Conservation (phyloP, 1,140 invertebrate species). For the Brachionus manjavacas region DNA sequence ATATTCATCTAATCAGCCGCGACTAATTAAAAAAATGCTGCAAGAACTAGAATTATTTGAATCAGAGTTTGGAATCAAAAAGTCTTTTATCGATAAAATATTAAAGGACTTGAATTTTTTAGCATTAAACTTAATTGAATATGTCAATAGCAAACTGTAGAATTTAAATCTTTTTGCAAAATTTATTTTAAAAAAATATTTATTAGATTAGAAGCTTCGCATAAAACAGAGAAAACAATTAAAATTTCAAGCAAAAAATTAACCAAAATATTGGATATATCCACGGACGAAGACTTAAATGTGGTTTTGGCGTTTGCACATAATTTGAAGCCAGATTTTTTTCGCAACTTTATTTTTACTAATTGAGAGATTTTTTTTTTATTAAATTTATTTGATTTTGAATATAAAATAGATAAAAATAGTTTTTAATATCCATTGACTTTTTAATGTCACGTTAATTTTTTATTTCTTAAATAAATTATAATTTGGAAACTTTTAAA, state of each 20-base stretch:
- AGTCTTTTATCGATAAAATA: not conserved
- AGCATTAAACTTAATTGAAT: slow-evolving; percentile 8
- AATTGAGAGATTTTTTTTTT: not conserved
- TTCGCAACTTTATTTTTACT: not conserved
- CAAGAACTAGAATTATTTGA: slow-evolving; percentile 9
- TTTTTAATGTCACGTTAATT: not conserved
- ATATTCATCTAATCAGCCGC: not conserved
- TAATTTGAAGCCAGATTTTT: slow-evolving; percentile 34
- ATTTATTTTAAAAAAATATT: not conserved
- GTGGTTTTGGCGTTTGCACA: not conserved
- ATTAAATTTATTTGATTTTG: not conserved
- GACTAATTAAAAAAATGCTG: not conserved
- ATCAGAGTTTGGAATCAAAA: not conserved
- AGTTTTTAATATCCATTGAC: not conserved
- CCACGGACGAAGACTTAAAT: slow-evolving; percentile 18
- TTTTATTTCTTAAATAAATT: not conserved
- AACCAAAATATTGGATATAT: not conserved
- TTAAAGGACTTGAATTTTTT: not conserved
- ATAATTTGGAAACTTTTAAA: not conserved
- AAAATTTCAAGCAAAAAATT: not conserved
- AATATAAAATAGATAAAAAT: not conserved
- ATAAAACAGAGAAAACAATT: not conserved
- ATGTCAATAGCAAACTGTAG: not conserved
- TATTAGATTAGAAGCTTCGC: not conserved
- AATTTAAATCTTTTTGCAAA: not conserved